Evolutionary conservation across 2,113 vertebrate genomes (phyloP), one percentile per base, ranked within the genome.

Genomic region (Mustela lutreola): DNA sequence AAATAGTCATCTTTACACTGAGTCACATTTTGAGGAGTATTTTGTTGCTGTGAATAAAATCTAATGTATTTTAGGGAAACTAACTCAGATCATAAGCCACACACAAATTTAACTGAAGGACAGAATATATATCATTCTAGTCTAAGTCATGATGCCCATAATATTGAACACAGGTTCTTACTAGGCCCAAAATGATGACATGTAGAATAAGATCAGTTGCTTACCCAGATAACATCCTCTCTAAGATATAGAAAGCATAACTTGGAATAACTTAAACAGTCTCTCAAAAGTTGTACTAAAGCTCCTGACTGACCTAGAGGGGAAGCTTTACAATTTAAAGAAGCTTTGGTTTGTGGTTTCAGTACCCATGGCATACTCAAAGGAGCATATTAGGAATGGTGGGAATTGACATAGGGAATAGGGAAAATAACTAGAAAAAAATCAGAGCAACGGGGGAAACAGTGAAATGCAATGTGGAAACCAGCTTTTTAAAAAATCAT

Each of bases 11-110:
- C 91, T 36, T 97, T 89, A 81, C 7, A 0, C 42, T 71, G 84
- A n/a, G 63, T 87, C 58, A 86, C 11, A 2, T 87, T 96, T 86
- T 96, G 39, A 89, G 84, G 36, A 95, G 39, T 80, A 50, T 90
- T 83, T 95, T 91, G 80, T 96, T 96, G 12, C 18, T 71, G 14
- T 24, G 31, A 91, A 73, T 78, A 92, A 88, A 95, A 60, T 91
- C 31, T 21, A 95, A 60, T 96, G 62, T 42, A 45, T 85, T 91
- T 76, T 50, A 79, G 36, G n/a, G 0, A 73, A 39, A 58, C 33
- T 89, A 65, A 87, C 6, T 3, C 60, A 76, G 58, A 88, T 94
- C 22, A 45, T 92, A 87, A 92, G 19, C 84, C 88, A 60, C 39
- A 24, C 39, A 96, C 75, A 95, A 48, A 70, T 84, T 92, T 75